A percentile compares a stretch with the other conserved stretches of the same genome.
Evolutionary conservation across 2,113 vertebrate genomes (phyloP).

Genomic region (Oryzias curvinotus): DNA sequence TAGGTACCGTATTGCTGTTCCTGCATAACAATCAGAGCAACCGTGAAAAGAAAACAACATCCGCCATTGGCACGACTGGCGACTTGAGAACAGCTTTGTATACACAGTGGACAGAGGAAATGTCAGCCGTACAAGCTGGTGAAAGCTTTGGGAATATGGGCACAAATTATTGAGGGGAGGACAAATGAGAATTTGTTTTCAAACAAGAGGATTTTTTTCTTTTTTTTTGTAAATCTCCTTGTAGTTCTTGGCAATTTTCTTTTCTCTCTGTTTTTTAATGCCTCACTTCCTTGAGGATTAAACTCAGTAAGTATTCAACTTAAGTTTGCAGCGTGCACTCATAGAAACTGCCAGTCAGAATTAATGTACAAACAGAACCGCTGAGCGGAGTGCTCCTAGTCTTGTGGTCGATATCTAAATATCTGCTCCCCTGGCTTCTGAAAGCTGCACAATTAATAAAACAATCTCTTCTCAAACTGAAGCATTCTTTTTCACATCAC

Average conservation of each 20-base stretch:
- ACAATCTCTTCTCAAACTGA: background rate
- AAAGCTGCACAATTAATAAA: background rate
- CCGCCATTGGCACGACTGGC: conserved; percentile 19
- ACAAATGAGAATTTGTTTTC: background rate
- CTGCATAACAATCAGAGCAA: conserved; percentile 42
- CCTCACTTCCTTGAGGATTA: background rate
- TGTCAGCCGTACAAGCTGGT: conserved; percentile 6
- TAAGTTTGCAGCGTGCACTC: background rate
- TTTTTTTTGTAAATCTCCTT: background rate
- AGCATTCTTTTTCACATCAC: background rate
- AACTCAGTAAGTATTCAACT: background rate
- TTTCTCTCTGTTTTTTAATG: background rate
- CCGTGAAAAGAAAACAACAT: conserved; percentile 30
- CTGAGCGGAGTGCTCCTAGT: background rate
- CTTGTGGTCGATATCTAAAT: background rate
- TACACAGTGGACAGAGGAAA: conserved; percentile 17
- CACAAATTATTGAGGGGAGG: background rate
- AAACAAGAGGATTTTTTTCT: background rate
- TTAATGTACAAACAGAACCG: background rate
- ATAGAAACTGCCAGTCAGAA: background rate
- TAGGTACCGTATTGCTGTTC: conserved; percentile 45
- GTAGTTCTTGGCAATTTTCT: background rate
- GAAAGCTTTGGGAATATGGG: conserved; percentile 2
- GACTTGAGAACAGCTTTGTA: conserved; percentile 23
- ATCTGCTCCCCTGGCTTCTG: no score